Conservation (phyloP, 2,797 vertebrate species). For the Lagodon rhomboides region DNA sequence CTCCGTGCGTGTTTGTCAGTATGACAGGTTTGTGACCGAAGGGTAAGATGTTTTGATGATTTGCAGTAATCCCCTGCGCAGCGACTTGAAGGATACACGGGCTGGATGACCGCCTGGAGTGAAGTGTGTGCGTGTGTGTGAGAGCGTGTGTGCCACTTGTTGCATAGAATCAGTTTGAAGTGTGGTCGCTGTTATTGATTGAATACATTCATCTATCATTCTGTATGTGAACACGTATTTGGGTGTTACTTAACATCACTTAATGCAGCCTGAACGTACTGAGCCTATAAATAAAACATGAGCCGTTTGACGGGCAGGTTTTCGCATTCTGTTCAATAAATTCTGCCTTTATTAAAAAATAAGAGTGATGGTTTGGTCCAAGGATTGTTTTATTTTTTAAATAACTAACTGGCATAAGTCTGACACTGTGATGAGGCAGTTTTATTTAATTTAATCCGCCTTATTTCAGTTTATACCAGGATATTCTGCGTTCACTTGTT, state of each 20-base stretch:
- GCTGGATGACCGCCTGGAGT: neutral
- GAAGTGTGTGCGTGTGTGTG: too few species aligned
- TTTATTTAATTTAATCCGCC: neutral
- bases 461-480: neutral
- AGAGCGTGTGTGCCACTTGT: constrained; percentile 6
- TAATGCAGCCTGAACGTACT: neutral
- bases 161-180: neutral
- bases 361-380: neutral
- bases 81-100: neutral
- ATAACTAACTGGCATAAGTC: neutral
- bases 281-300: neutral
- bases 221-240: neutral
- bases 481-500: neutral
- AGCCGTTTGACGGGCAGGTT: neutral
- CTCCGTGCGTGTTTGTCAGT: constrained; percentile 30
- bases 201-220: neutral
- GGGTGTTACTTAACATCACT: neutral
- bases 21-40: constrained; percentile 67
- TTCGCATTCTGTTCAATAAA: neutral
- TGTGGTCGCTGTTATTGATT: neutral
- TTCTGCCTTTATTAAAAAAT: neutral
- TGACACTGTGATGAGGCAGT: neutral
- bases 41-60: constrained; percentile 27
- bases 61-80: neutral
- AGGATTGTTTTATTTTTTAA: neutral